Evolutionary conservation across 2,888 invertebrate species (phyloP).

Genomic region (Drosophila kokeensis): DNA sequence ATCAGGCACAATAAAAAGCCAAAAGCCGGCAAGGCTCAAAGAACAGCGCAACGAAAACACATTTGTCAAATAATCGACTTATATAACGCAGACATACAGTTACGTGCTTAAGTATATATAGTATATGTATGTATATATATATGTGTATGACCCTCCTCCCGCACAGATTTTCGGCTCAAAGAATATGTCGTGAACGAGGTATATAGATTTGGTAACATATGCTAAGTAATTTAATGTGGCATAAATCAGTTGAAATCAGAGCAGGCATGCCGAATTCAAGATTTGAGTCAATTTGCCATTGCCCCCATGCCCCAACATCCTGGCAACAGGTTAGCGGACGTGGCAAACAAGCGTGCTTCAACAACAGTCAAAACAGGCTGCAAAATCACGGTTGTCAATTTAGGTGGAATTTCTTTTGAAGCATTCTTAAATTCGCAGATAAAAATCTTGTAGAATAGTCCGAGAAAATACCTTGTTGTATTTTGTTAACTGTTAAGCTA

Average conservation of each 20-base stretch:
- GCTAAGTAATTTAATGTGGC: conserved; percentile 52
- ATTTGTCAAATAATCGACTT: conserved; percentile 67
- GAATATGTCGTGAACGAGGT: conserved; percentile 17
- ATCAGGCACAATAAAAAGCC: conserved; percentile 11
- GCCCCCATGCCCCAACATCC: not conserved
- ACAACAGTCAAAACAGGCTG: not conserved
- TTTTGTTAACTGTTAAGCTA: not conserved
- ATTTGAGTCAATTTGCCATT: conserved; percentile 26
- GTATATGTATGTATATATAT: not conserved
- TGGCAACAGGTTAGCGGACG: conserved; percentile 47
- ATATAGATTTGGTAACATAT: conserved; percentile 47
- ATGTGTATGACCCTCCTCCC: not conserved
- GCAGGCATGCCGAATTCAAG: conserved; percentile 12
- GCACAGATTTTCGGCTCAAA: conserved; percentile 14
- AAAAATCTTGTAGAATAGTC: not conserved
- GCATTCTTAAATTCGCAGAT: not conserved
- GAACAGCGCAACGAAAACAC: conserved; percentile 28
- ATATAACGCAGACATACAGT: conserved; percentile 6
- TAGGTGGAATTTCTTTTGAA: not conserved
- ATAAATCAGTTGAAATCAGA: conserved; percentile 53
- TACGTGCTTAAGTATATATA: not conserved
- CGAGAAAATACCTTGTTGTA: not conserved
- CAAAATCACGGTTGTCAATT: not conserved
- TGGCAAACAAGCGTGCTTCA: not conserved
- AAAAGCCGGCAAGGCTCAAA: conserved; percentile 12